Conservation (phyloP, 2,888 invertebrate species). For the Gasteruption jaculator region DNA sequence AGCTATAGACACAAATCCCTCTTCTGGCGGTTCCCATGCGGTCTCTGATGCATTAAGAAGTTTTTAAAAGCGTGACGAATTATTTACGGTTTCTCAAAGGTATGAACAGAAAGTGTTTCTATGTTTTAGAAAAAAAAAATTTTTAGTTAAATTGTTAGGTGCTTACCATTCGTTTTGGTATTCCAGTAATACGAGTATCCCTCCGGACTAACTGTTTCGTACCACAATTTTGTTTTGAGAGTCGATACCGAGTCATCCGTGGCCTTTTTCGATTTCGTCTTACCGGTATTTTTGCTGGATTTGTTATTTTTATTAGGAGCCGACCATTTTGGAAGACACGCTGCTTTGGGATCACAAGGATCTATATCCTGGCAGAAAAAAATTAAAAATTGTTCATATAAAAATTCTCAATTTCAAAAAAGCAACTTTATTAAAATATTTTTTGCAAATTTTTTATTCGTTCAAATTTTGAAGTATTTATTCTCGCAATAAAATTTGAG, state of each 20-base stretch:
- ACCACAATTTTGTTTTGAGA: conserved; percentile 62
- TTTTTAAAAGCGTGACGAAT: not conserved
- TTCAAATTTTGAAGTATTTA: too few relatives aligned
- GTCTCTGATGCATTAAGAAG: conserved; percentile 57
- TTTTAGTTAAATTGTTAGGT: conserved; percentile 11
- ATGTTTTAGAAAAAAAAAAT: too few relatives aligned
- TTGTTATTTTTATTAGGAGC: conserved; percentile 31
- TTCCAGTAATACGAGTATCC: conserved; percentile 86
- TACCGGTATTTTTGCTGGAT: conserved; percentile 32
- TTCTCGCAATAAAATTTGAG: too few relatives aligned
- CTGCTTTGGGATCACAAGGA: too few relatives aligned
- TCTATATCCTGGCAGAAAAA: too few relatives aligned
- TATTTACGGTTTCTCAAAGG: not conserved
- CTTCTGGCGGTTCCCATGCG: conserved; percentile 70
- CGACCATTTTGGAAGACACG: too few relatives aligned
- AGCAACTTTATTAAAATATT: too few relatives aligned
- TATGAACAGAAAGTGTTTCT: too few relatives aligned
- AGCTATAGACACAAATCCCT: conserved; percentile 65
- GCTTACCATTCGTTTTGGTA: conserved; percentile 70
- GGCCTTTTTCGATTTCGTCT: conserved; percentile 38
- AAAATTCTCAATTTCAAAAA: too few relatives aligned
- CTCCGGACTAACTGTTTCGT: conserved; percentile 72
- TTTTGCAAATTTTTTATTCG: too few relatives aligned
- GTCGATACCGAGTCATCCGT: conserved; percentile 28
- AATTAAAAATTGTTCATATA: too few relatives aligned